Conservation (phyloP, 2,888 invertebrate genomes). For the Acanthococcus lagerstroemiae region DNA sequence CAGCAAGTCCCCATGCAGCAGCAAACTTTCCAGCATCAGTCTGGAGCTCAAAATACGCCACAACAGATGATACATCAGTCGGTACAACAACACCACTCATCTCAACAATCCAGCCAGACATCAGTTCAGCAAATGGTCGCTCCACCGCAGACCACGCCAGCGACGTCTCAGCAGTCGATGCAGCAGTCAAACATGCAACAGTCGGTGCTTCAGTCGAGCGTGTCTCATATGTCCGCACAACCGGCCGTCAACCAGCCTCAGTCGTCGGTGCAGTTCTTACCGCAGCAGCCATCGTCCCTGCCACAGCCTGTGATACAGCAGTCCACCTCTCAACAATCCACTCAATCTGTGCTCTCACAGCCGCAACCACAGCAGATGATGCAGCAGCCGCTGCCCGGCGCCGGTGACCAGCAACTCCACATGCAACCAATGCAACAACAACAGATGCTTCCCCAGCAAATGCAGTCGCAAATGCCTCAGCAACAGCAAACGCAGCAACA, state of each 20-base stretch:
- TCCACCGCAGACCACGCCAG: slow-evolving; percentile 40
- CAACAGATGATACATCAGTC: slow-evolving; percentile 36
- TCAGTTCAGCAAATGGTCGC: slow-evolving; percentile 39
- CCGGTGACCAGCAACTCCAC: slow-evolving; percentile 35
- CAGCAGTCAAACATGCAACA: neutral
- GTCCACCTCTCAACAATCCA: slow-evolving; percentile 39
- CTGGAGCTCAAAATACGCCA: neutral
- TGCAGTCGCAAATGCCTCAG: slow-evolving; percentile 38
- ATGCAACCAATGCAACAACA: slow-evolving; percentile 1
- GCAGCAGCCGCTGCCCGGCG: slow-evolving; percentile 27
- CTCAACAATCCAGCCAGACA: neutral
- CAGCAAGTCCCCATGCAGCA: slow-evolving; percentile 28
- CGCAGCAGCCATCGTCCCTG: neutral
- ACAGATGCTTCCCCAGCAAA: slow-evolving; percentile 37
- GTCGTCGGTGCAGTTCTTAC: slow-evolving; percentile 12
- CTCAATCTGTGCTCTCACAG: slow-evolving; percentile 44
- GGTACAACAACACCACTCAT: slow-evolving; percentile 26
- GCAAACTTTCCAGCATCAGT: slow-evolving; percentile 24
- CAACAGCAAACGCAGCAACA: slow-evolving; percentile 36
- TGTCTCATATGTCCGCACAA: neutral
- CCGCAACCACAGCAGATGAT: slow-evolving; percentile 46
- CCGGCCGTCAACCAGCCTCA: neutral
- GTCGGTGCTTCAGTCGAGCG: neutral
- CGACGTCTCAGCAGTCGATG: neutral
- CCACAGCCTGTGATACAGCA: slow-evolving; percentile 3